phyloP scores from a whole-genome alignment of 2,113 vertebrate genomes.

The Pluvialis apricaria region DNA sequence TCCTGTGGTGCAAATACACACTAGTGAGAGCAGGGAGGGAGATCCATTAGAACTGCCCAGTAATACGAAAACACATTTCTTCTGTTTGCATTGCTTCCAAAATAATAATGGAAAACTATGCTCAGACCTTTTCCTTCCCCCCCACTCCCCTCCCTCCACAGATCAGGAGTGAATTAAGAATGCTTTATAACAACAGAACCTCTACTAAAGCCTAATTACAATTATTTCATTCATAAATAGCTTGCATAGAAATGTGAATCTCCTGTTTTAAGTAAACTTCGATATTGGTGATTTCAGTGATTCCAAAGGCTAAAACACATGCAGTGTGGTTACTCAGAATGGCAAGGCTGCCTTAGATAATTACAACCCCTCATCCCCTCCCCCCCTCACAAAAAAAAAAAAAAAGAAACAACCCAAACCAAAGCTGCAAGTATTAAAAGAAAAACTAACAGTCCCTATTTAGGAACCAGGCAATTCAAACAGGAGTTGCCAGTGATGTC shows the following conservation, averaged over 20 bases:
- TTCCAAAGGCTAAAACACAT: not conserved
- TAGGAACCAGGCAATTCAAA: not conserved
- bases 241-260: rapidly evolving
- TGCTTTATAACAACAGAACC: not conserved
- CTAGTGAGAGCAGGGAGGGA: not conserved
- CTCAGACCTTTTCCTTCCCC: not conserved
- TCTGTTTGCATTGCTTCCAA: not conserved
- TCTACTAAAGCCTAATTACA: not conserved
- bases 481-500: not conserved
- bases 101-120: not conserved
- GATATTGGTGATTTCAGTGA: rapidly evolving
- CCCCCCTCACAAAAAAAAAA: not conserved
- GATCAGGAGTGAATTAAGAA: not conserved
- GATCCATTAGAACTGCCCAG: rapidly evolving
- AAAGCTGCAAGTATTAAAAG: not conserved
- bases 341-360: not conserved
- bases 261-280: not conserved
- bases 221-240: not conserved
- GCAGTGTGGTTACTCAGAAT: not conserved
- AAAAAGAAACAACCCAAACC: not conserved
- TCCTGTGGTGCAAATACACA: not conserved
- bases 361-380: not conserved
- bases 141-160: not conserved
- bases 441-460: not conserved
- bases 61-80: not conserved